phyloP scores from a whole-genome alignment of 2,113 vertebrate species.

The Syngnathus typhle region DNA sequence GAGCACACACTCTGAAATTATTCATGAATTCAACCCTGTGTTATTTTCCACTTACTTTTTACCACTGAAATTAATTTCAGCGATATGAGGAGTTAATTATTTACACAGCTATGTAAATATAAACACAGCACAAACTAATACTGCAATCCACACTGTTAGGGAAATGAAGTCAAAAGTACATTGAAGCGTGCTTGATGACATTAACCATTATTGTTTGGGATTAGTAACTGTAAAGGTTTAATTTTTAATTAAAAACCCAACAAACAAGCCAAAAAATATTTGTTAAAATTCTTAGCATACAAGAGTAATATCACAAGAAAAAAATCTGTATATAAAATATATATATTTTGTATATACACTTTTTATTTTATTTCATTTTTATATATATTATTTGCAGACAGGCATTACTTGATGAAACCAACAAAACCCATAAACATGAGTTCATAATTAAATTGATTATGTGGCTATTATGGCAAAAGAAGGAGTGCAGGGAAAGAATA shows the following conservation, averaged over 20 bases:
- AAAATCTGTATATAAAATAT: too few relatives aligned
- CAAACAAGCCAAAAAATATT: too few relatives aligned
- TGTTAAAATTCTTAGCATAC: too few relatives aligned
- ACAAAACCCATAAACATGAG: constrained; percentile 5
- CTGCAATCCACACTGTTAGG: not conserved
- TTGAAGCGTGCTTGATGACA: not conserved
- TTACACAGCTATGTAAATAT: not conserved
- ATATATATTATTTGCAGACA: too few relatives aligned
- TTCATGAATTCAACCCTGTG: constrained; percentile 13
- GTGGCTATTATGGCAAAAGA: constrained; percentile 4
- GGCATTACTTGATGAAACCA: not conserved
- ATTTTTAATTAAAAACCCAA: too few relatives aligned
- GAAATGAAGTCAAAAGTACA: not conserved
- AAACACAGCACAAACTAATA: not conserved
- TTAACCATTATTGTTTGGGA: not conserved
- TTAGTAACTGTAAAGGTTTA: too few relatives aligned
- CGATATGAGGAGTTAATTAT: not conserved
- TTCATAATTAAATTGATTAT: constrained; percentile 35
- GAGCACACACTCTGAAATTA: constrained; percentile 11
- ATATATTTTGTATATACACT: too few relatives aligned
- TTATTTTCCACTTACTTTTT: constrained; percentile 10
- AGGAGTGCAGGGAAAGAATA: constrained; percentile 4
- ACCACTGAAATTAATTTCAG: not conserved
- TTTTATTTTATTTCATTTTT: too few relatives aligned
- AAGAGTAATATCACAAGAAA: too few relatives aligned